These are phyloP conservation scores for Setophaga kirtlandii DNA, from an alignment of 2,113 vertebrate species.

Conservation along the genomic window DNA sequence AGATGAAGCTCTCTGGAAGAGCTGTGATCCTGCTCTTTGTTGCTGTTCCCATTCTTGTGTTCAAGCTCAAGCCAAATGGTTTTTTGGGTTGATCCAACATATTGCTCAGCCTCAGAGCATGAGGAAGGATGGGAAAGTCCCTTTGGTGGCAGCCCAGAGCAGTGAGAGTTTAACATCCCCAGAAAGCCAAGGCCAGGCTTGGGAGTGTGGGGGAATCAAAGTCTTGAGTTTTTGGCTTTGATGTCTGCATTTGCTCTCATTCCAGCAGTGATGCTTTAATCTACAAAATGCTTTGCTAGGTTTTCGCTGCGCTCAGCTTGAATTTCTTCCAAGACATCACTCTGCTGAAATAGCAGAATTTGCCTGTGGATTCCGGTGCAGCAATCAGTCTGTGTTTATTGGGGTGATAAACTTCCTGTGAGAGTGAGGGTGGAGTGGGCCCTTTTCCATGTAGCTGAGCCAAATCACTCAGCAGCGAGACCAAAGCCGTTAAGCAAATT, in stretches of 20 bases:
- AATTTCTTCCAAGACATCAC: slow-evolving; percentile 23
- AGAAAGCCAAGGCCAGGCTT: background rate
- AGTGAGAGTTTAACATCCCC: background rate
- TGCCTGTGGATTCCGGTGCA: background rate
- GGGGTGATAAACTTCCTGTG: slow-evolving; percentile 7
- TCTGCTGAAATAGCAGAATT: slow-evolving; percentile 48
- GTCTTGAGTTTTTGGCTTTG: background rate
- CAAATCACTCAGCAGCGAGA: background rate
- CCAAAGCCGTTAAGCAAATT: background rate
- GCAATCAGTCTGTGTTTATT: background rate
- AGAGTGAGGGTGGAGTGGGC: background rate
- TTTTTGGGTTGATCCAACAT: background rate
- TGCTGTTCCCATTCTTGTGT: background rate
- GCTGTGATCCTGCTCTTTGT: background rate
- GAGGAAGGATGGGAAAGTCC: background rate
- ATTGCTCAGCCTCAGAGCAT: fast-evolving
- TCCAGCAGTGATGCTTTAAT: background rate
- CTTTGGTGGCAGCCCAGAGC: background rate
- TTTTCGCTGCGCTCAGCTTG: slow-evolving; percentile 46
- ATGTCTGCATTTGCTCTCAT: background rate
- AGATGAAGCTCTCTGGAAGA: background rate
- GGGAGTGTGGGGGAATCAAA: fast-evolving
- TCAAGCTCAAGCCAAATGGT: background rate
- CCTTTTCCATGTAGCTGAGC: background rate
- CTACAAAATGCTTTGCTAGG: background rate